A percentile compares a stretch with the other conserved stretches of the same genome.
phyloP scores from a whole-genome alignment of 2,888 invertebrate species.

The Stenotaenia linearis region DNA sequence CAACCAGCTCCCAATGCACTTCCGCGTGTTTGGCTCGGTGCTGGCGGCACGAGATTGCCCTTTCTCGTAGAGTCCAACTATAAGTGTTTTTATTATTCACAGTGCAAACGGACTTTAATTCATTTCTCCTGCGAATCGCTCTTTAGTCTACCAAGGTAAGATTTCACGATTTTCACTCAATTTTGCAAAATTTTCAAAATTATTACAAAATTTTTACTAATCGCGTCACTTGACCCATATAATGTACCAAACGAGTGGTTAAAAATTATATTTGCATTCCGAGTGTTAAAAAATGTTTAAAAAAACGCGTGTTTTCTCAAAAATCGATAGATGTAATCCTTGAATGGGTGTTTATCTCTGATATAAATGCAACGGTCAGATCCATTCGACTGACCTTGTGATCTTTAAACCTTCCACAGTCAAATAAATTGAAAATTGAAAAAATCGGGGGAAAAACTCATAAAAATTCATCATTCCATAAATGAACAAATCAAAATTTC shows the following conservation, averaged over 20 bases:
- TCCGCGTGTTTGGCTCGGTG: conserved; percentile 18
- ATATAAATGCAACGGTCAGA: background rate
- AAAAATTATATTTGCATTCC: too few species aligned
- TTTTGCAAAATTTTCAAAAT: background rate
- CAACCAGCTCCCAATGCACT: conserved; percentile 14
- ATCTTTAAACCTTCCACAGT: background rate
- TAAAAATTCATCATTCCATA: background rate
- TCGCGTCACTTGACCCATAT: background rate
- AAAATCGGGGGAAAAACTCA: background rate
- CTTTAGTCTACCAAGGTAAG: background rate
- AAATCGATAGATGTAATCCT: background rate
- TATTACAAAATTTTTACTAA: too few species aligned
- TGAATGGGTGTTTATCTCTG: background rate
- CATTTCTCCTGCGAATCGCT: background rate
- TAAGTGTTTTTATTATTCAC: background rate
- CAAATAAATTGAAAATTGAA: background rate
- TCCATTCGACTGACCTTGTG: background rate
- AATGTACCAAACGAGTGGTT: too few species aligned
- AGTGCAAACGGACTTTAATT: background rate
- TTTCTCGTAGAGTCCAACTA: background rate
- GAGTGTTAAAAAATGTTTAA: background rate
- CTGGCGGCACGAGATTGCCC: conserved; percentile 16
- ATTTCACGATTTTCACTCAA: background rate
- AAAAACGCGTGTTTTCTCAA: too few species aligned
- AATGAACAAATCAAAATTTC: background rate